Base-by-base conservation (phyloP, 2,113 vertebrate species). In the Hippocampus mohnikei region DNA sequence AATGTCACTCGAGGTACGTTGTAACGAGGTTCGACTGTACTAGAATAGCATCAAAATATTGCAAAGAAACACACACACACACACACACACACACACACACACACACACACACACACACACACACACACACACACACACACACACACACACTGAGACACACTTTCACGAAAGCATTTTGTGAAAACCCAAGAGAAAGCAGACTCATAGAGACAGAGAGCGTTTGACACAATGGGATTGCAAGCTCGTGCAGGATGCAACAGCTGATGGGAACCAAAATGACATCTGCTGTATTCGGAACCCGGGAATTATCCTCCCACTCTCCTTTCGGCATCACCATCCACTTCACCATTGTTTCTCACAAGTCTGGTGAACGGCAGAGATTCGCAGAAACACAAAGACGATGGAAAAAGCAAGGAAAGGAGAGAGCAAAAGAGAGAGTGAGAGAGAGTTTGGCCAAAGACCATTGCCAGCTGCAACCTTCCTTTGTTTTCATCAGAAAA, bases 401-500 rank as follows among this genome's bases (percentile, higher is more conserved):
- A 72, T 18, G 67, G 55, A 52, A 44, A 37, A 62, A 67, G 74
- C 7, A 42, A 71, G 46, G 74, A 63, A 77, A 66, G 69, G 55
- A 68, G 79, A 75, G 67, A 68, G 64, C 75, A 69, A 81, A 68
- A 74, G 46, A 69, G 69, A 68, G 64, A 75, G 69, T 72, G 48
- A 69, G 77, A 71, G 73, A 63, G 53, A 78, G 73, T 76, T 84
- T 78, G 78, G 76, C 69, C 75, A 71, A n/a, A 66, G 76, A 85
- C 74, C 79, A 56, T 23, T 69, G 67, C 81, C 76, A 72, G 74
- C 72, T 88, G 74, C 0, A 84, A 84, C 81, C 82, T 70, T 75
- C 70, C 83, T 86, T 89, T 90, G 82, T 88, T 88, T 88, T 77
- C 80, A 48, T 80, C 87, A 73, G 78, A 88, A 76, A 80, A 82